Percentiles rank a stretch among this genome's conserved stretches.
These are phyloP conservation scores for Neodiprion fabricii DNA, from an alignment of 1,140 invertebrate genomes.

Conservation along the genomic window DNA sequence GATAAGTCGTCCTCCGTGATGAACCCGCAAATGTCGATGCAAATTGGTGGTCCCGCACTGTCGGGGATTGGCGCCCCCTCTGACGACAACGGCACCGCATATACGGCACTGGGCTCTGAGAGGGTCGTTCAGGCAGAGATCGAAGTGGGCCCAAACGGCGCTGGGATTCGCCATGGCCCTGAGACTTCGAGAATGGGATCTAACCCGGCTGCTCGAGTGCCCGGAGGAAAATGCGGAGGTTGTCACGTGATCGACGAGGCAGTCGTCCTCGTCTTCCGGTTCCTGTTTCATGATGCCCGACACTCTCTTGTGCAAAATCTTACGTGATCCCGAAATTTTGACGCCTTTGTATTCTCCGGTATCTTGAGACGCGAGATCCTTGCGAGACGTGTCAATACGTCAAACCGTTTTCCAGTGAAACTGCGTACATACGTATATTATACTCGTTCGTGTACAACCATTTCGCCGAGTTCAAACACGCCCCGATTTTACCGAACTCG, in stretches of 20 bases:
- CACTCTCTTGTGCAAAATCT: neutral
- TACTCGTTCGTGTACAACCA: no score
- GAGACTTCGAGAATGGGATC: conserved; percentile 54
- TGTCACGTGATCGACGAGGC: conserved; percentile 29
- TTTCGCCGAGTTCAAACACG: no score
- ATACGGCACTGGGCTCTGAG: conserved; percentile 56
- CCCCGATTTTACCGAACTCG: no score
- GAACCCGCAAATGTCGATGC: conserved; percentile 56
- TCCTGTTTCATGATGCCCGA: conserved; percentile 50
- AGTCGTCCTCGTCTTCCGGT: conserved; percentile 52
- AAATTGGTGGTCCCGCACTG: conserved; percentile 60
- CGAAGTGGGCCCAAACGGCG: conserved; percentile 60
- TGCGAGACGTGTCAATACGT: no score
- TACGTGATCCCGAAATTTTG: conserved; percentile 2
- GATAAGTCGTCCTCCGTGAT: conserved; percentile 58
- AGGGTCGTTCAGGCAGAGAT: conserved; percentile 55
- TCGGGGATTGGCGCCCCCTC: conserved; percentile 57
- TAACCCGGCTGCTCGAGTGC: conserved; percentile 42
- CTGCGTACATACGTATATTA: no score
- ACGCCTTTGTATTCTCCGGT: neutral
- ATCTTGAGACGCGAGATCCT: no score
- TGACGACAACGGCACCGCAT: conserved; percentile 57
- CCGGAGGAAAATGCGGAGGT: conserved; percentile 22
- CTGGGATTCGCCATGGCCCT: conserved; percentile 59
- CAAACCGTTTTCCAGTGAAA: no score